Evolutionary conservation across 2,113 vertebrate genomes (phyloP).

Genomic region (Istiophorus platypterus): DNA sequence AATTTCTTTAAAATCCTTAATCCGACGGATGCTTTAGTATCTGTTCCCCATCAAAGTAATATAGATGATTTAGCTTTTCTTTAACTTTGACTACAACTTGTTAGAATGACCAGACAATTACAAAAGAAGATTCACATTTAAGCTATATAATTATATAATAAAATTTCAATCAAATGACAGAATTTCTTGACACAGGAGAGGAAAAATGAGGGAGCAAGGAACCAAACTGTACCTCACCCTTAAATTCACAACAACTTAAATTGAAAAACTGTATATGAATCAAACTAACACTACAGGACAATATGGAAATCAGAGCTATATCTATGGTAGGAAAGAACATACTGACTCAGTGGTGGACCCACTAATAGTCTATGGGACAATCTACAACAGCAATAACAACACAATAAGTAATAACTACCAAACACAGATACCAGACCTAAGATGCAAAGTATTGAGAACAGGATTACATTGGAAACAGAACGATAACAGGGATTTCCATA

Average conservation of each 20-base stretch:
- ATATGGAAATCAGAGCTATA: background rate
- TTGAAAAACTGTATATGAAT: no score
- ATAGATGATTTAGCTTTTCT: background rate
- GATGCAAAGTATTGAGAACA: background rate
- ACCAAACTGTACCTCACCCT: background rate
- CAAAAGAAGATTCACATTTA: background rate
- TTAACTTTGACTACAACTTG: constrained; percentile 4
- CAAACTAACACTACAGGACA: no score
- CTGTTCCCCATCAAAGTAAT: background rate
- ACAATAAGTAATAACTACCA: background rate
- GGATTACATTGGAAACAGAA: background rate
- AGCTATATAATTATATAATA: background rate
- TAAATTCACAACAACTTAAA: no score
- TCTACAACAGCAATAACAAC: background rate
- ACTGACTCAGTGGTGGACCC: background rate
- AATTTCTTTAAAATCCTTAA: background rate
- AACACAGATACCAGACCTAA: background rate
- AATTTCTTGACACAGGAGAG: background rate
- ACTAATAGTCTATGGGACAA: background rate
- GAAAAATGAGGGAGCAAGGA: background rate
- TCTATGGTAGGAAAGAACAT: background rate
- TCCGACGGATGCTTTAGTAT: background rate
- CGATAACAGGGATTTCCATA: background rate
- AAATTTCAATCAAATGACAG: background rate
- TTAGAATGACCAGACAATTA: background rate